Conservation (phyloP, 2,113 vertebrate genomes). For the Scomber japonicus region DNA sequence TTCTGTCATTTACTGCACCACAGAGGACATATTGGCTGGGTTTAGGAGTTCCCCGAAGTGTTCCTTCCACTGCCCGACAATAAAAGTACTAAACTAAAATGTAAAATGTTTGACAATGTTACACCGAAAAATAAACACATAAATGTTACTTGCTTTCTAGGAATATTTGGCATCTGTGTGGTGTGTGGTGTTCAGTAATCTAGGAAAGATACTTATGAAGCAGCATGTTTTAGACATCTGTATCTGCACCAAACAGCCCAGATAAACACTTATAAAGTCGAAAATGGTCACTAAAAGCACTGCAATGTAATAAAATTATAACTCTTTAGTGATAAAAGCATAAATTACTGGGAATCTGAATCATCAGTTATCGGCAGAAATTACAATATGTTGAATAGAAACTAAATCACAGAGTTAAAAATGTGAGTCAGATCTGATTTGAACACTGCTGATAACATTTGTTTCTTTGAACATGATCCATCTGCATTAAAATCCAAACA, state of each 20-base stretch:
- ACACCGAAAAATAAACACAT: too few relatives aligned
- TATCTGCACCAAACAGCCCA: background rate
- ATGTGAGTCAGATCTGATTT: background rate
- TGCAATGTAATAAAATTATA: background rate
- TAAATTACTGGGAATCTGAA: background rate
- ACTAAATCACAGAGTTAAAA: too few relatives aligned
- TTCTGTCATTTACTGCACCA: too few relatives aligned
- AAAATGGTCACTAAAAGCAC: background rate
- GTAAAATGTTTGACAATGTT: too few relatives aligned
- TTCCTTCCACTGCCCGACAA: too few relatives aligned
- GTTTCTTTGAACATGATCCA: constrained; percentile 2
- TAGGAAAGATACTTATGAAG: background rate
- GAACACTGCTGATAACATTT: constrained; percentile 16
- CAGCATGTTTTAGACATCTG: background rate
- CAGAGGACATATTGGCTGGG: too few relatives aligned
- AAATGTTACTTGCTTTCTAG: too few relatives aligned
- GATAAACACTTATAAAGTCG: background rate
- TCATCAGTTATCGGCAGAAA: background rate
- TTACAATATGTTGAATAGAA: too few relatives aligned
- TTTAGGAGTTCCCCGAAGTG: too few relatives aligned
- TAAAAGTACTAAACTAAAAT: too few relatives aligned
- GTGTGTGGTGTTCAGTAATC: background rate
- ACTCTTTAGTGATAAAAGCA: background rate
- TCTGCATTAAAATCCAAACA: background rate
- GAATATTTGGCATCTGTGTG: background rate